A percentile compares a stretch with the other conserved stretches of the same genome.
phyloP scores from a whole-genome alignment of 37 sponge, comb jelly and placozoan species.

The Crambe crambe region DNA sequence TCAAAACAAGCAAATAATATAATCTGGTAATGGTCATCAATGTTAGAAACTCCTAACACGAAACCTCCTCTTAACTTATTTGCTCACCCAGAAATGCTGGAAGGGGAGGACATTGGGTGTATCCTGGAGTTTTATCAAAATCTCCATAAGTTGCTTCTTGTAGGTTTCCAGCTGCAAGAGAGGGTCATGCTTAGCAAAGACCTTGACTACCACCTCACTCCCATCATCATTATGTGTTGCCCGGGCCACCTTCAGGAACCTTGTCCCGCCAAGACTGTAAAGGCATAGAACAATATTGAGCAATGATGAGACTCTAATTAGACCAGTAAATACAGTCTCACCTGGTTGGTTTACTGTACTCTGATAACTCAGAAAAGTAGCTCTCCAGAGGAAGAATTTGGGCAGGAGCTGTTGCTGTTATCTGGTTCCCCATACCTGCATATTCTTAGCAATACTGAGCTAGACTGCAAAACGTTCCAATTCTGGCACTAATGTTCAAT shows the following conservation, averaged over 20 bases:
- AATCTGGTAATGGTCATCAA: too few relatives aligned
- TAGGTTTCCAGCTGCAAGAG: conserved; percentile 56
- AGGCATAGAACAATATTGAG: neutral
- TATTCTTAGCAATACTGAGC: neutral
- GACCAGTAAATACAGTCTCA: neutral
- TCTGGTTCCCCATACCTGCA: conserved; percentile 83
- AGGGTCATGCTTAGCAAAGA: conserved; percentile 86
- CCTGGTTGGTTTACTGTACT: conserved; percentile 59
- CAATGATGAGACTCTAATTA: neutral
- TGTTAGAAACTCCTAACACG: too few relatives aligned
- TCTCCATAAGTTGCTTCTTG: conserved; percentile 70
- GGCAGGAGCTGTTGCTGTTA: conserved; percentile 81
- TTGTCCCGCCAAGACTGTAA: conserved; percentile 88
- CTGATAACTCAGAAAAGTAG: conserved; percentile 80
- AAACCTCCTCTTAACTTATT: too few relatives aligned
- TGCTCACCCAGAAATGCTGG: conserved; percentile 65
- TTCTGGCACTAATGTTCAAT: neutral
- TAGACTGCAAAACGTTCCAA: neutral
- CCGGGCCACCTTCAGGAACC: conserved; percentile 95
- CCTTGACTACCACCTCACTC: conserved; percentile 88
- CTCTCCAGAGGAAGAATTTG: conserved; percentile 89
- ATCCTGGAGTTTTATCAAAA: conserved; percentile 26
- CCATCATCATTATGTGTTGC: conserved; percentile 70
- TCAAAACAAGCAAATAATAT: neutral
- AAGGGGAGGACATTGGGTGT: conserved; percentile 64